A percentile compares a stretch with the other conserved stretches of the same genome.
Evolutionary conservation across 2,113 vertebrate species (phyloP).

Genomic region (Okapia johnstoni): DNA sequence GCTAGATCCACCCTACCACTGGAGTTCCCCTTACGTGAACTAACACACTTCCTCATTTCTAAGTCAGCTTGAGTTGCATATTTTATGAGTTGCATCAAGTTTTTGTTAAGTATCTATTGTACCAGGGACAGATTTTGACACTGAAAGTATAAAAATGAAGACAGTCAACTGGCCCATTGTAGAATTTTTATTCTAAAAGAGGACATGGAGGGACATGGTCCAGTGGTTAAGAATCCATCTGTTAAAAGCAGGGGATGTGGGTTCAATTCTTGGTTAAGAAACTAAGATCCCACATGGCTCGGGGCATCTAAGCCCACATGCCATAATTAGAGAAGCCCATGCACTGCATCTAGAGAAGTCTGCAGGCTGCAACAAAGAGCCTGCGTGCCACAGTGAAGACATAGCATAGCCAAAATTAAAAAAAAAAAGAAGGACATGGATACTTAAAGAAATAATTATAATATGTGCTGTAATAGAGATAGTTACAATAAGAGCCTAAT

Average conservation of each 20-base stretch:
- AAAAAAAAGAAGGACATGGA: background rate
- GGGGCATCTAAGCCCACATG: too few species aligned
- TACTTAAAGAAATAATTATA: background rate
- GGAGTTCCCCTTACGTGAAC: background rate
- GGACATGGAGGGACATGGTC: background rate
- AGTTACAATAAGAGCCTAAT: background rate
- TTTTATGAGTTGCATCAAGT: background rate
- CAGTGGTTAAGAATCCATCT: background rate
- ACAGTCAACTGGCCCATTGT: background rate
- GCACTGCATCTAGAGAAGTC: too few species aligned
- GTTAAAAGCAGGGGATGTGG: background rate
- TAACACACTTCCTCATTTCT: background rate
- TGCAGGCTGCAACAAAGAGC: too few species aligned
- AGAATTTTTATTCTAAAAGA: conserved; percentile 11
- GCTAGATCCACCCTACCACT: background rate
- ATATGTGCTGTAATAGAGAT: background rate
- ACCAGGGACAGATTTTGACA: background rate
- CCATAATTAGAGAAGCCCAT: too few species aligned
- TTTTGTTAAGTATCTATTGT: background rate
- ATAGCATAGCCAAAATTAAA: too few species aligned
- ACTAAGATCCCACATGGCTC: background rate
- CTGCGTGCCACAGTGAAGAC: too few species aligned
- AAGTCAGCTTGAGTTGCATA: background rate
- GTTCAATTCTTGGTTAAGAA: background rate
- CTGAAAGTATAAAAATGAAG: background rate